Conservation (phyloP, 2,888 invertebrate species). For the Lasioglossum zephyrum region DNA sequence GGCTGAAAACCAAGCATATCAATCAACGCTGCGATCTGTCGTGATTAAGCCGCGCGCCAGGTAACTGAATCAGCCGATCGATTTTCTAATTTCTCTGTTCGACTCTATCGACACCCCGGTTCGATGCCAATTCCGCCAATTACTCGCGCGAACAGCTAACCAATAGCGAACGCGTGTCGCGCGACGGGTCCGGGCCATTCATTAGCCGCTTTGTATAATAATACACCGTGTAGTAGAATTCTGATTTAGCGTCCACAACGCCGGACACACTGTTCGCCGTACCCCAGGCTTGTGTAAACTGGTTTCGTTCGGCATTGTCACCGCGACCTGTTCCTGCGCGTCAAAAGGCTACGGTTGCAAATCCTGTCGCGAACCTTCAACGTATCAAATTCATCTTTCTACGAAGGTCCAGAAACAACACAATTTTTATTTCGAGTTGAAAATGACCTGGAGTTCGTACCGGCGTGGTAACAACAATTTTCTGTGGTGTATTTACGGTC, state of each 20-base stretch:
- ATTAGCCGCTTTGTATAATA: slow-evolving; percentile 41
- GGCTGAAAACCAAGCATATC: not conserved
- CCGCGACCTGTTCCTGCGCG: not conserved
- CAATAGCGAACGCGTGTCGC: slow-evolving; percentile 24
- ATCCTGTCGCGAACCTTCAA: not conserved
- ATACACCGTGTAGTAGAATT: slow-evolving; percentile 22
- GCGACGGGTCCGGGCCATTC: slow-evolving; percentile 25
- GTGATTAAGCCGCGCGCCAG: slow-evolving; percentile 12
- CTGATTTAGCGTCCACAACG: slow-evolving; percentile 17
- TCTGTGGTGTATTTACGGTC: not conserved
- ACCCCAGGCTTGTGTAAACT: slow-evolving; percentile 13
- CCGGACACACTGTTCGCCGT: not conserved
- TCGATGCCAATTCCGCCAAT: slow-evolving; percentile 34
- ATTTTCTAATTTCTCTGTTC: slow-evolving; percentile 37
- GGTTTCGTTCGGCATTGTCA: slow-evolving; percentile 24
- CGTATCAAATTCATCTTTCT: not conserved
- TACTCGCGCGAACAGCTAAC: slow-evolving; percentile 21
- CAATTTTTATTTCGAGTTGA: not conserved
- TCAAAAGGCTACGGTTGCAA: not conserved
- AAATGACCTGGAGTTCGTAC: not conserved
- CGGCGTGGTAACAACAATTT: not conserved
- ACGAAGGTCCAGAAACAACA: not conserved
- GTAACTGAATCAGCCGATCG: slow-evolving; percentile 32
- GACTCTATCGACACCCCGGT: slow-evolving; percentile 28
- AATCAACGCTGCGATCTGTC: slow-evolving; percentile 19